Base-by-base conservation (phyloP, 2,888 invertebrate genomes). In the Cataglyphis altisquamis region DNA sequence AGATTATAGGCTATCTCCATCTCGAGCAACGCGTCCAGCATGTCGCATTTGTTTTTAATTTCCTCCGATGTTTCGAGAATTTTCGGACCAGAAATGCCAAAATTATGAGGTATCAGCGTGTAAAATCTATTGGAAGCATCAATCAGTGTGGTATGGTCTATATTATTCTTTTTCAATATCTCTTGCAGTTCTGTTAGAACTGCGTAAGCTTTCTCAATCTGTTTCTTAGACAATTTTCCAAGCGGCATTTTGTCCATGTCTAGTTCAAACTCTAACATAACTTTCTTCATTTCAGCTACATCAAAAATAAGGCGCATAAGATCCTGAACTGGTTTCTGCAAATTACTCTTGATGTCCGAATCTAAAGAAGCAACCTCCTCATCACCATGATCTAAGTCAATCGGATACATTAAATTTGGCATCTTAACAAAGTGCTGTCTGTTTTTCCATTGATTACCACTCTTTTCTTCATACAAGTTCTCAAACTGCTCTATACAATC, bases 231-330 rank as follows among this genome's bases (percentile, higher is more conserved):
- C 15, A 99, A 95, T 95, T 99, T 99, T 32, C 99, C 99, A 10
- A 99, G 95, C 0, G 99, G 99, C 99, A 99, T 99, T 95, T 99
- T 99, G 87, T 99, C 98, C 91, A 98, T 96, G 94, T 99, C 99
- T 90, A 99, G 97, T 95, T 99, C 99, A 95, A 99, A 99, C 94
- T 99, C 99, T 93, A 98, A 94, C 96, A 99, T 97, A 0, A 98
- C 97, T 93, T 97, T 97, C 94, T 98, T 98, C 99, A 99, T 99
- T 9, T 96, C 95, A 84, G 98, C 96, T 0, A 99, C 96, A 94
- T 99, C 98, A 95, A 99, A 99, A 83, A 99, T 97, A 89, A 97
- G 96, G 84, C 96, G 96, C 29, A 99, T 96, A 4, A 99, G 95
- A 84, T 97, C 96, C 94, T 99, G 98, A 0, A 99, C 97, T 0